A percentile compares a stretch with the other conserved stretches of the same genome.
Evolutionary conservation across 35 echinoderm and acorn worm genomes (phyloP).

Genomic region (Antedon bifida): DNA sequence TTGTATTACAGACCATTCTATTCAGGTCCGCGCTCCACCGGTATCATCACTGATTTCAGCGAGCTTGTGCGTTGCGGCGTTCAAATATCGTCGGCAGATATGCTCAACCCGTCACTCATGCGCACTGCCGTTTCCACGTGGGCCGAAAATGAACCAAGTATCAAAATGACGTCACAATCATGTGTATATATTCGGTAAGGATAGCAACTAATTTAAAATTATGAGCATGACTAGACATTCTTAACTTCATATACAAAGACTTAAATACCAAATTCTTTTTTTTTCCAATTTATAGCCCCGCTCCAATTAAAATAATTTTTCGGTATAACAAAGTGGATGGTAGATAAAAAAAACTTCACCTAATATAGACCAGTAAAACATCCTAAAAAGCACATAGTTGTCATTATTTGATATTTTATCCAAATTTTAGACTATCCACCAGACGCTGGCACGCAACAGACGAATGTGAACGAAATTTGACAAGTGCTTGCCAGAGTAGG

Average conservation of each 20-base stretch:
- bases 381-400: too few species aligned
- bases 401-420: too few species aligned
- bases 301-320: too few species aligned
- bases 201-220: neutral
- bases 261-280: too few species aligned
- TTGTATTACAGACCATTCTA: conserved; percentile 47
- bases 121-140: conserved; percentile 60
- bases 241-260: too few species aligned
- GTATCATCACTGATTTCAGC: conserved; percentile 60
- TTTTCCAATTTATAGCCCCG: too few species aligned
- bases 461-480: conserved; percentile 25
- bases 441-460: conserved; percentile 60
- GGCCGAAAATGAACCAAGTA: conserved; percentile 53
- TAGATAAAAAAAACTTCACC: too few species aligned
- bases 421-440: neutral
- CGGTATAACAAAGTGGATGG: too few species aligned
- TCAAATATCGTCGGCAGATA: conserved; percentile 36
- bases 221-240: neutral
- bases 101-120: conserved; percentile 34
- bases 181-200: conserved; percentile 20
- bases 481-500: conserved; percentile 54
- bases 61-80: conserved; percentile 64
- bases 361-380: too few species aligned
- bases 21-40: conserved; percentile 44
- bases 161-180: conserved; percentile 11